Conservation (phyloP, 2,113 vertebrate genomes). For the Varanus komodoensis region DNA sequence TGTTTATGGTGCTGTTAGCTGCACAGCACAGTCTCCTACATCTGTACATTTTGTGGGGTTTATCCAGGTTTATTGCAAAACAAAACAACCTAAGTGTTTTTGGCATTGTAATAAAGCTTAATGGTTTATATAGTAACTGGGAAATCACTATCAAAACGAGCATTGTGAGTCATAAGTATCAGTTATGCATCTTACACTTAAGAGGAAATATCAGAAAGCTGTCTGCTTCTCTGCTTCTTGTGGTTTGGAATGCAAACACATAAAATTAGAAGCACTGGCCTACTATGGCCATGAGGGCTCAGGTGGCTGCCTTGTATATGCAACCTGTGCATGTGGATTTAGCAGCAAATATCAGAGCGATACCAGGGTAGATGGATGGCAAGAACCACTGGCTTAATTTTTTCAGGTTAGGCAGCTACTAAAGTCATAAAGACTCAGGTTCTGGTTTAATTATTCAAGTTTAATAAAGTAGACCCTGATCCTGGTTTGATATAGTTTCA, state of each 20-base stretch:
- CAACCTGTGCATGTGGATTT: background rate
- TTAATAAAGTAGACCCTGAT: background rate
- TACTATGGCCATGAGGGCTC: background rate
- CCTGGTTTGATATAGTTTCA: background rate
- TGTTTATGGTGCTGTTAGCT: background rate
- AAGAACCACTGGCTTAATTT: too few species aligned
- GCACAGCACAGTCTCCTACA: background rate
- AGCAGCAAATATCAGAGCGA: background rate
- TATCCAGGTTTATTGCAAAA: background rate
- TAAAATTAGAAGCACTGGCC: background rate
- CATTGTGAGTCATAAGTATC: background rate
- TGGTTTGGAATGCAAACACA: background rate
- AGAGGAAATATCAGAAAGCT: background rate
- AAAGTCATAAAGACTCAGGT: background rate
- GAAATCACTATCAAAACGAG: background rate
- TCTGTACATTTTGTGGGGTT: background rate
- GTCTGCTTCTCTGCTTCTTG: background rate
- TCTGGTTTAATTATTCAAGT: background rate
- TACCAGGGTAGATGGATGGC: too few species aligned
- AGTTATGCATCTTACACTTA: background rate
- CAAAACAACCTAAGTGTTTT: background rate
- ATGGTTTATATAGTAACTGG: conserved; percentile 14
- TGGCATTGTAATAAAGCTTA: conserved; percentile 9
- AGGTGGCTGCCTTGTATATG: background rate
- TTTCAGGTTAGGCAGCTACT: too few species aligned